A percentile compares a stretch with the other conserved stretches of the same genome.
phyloP scores from a whole-genome alignment of 2,797 vertebrate species.

The Spinus olivaceus region DNA sequence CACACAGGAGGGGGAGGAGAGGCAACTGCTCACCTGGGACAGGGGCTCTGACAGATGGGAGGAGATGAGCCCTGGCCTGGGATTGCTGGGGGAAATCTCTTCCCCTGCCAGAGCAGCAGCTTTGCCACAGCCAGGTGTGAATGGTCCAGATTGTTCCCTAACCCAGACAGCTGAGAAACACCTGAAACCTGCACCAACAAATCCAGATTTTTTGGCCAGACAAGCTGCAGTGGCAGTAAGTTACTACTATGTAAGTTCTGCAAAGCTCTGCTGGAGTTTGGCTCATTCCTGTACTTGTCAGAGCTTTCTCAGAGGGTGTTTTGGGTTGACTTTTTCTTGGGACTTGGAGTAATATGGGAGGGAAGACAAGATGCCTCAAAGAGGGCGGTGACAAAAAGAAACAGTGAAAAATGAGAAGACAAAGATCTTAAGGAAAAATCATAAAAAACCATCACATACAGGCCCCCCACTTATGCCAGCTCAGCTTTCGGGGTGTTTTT shows the following conservation, averaged over 20 bases:
- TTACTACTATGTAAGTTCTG: background rate
- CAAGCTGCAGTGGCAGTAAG: background rate
- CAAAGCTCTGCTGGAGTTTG: background rate
- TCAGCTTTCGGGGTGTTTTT: slow-evolving; percentile 49
- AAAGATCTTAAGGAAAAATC: slow-evolving; percentile 37
- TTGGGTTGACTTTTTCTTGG: background rate
- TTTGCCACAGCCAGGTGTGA: background rate
- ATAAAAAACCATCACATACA: slow-evolving; percentile 44
- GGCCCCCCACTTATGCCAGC: slow-evolving; percentile 40
- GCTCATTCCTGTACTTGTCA: background rate
- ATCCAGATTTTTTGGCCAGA: background rate
- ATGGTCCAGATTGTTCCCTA: background rate
- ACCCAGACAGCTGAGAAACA: background rate
- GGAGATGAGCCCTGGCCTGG: background rate
- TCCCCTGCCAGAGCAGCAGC: background rate
- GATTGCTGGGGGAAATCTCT: background rate
- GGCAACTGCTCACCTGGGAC: background rate
- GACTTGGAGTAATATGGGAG: background rate
- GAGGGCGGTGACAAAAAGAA: slow-evolving; percentile 24
- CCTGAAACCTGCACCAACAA: background rate
- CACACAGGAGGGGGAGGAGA: background rate
- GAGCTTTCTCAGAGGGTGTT: background rate
- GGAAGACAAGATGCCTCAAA: slow-evolving; percentile 43
- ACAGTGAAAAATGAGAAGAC: slow-evolving; percentile 47
- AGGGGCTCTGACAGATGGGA: background rate